phyloP scores from a whole-genome alignment of 2,113 vertebrate species.

The Hemiscyllium ocellatum region DNA sequence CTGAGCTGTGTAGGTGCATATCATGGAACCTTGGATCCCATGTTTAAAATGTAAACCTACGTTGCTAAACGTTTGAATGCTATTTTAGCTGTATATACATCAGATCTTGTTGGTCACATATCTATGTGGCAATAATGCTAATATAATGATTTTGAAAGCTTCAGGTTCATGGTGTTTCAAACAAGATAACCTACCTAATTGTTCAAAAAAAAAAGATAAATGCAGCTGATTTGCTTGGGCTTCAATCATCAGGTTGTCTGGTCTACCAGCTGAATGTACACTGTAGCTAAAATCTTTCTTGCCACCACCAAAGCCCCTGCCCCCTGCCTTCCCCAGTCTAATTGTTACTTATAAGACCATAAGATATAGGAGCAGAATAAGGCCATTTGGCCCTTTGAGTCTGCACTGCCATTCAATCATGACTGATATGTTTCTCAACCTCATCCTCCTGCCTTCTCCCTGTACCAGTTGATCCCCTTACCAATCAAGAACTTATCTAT shows the following conservation, averaged over 20 bases:
- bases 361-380: no score
- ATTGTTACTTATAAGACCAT: background rate
- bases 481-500: no score
- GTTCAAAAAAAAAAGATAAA: background rate
- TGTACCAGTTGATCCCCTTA: no score
- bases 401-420: no score
- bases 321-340: background rate
- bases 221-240: background rate
- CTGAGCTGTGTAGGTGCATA: background rate
- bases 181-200: background rate
- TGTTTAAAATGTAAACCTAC: background rate
- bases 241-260: background rate
- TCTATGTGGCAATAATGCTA: background rate
- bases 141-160: background rate
- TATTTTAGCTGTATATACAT: background rate
- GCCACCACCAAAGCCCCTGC: no score
- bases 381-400: no score
- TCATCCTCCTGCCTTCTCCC: no score
- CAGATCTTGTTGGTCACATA: background rate
- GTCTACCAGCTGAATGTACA: background rate
- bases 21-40: background rate
- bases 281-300: background rate
- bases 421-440: no score
- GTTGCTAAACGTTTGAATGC: background rate
- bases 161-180: background rate